phyloP scores from a whole-genome alignment of 2,113 vertebrate genomes.

The Azemiops feae region DNA sequence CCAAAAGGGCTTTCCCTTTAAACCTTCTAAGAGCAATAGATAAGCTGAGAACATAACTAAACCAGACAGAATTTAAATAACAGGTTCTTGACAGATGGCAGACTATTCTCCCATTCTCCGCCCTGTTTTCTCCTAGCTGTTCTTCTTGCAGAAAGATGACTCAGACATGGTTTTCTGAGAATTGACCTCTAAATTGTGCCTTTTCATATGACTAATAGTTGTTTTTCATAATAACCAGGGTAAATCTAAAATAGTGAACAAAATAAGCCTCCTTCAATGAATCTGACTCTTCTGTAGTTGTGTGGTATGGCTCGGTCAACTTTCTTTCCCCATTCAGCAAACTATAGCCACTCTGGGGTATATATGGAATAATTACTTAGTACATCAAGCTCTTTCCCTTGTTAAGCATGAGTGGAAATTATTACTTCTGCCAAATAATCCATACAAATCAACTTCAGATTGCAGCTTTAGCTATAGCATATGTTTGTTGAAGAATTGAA shows the following conservation, averaged over 20 bases:
- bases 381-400: background rate
- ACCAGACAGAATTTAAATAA: slow-evolving; percentile 25
- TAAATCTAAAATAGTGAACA: slow-evolving; percentile 17
- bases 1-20: slow-evolving; percentile 16
- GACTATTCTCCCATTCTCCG: background rate
- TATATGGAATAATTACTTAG: slow-evolving; percentile 7
- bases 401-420: slow-evolving; percentile 11
- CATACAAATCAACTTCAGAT: slow-evolving; percentile 1
- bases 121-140: background rate
- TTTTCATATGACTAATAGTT: slow-evolving; percentile 39
- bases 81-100: slow-evolving; percentile 31
- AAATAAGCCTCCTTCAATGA: background rate
- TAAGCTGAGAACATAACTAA: slow-evolving; percentile 8
- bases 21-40: slow-evolving; percentile 3
- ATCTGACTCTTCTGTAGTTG: background rate
- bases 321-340: slow-evolving; percentile 8
- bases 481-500: background rate
- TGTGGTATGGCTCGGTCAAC: background rate
- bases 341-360: background rate
- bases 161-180: slow-evolving; percentile 36
- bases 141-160: slow-evolving; percentile 24
- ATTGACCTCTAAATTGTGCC: slow-evolving; percentile 40
- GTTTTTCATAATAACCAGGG: slow-evolving; percentile 32
- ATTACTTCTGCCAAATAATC: background rate
- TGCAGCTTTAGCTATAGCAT: background rate